Evolutionary conservation across 2,888 invertebrate genomes (phyloP).

Genomic region (Agrotis ipsilon): DNA sequence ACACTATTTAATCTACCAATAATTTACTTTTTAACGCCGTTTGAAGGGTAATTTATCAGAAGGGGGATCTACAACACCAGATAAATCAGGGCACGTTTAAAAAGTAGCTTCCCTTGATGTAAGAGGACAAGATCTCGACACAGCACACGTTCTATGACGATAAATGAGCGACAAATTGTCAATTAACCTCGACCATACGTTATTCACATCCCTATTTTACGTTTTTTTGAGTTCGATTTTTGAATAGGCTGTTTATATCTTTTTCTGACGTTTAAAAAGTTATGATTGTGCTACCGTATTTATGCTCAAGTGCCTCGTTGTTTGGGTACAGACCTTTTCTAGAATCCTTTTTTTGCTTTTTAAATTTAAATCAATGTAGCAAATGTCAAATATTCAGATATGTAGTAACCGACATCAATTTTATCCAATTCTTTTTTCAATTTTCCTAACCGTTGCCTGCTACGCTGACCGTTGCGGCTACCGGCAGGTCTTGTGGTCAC

Average conservation of each 20-base stretch:
- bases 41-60: slow-evolving; percentile 72
- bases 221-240: slow-evolving; percentile 37
- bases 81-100: slow-evolving; percentile 80
- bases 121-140: slow-evolving; percentile 80
- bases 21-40: slow-evolving; percentile 63
- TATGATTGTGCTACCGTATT: slow-evolving; percentile 9
- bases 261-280: slow-evolving; percentile 27
- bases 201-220: slow-evolving; percentile 64
- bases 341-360: too few relatives aligned
- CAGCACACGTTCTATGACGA: slow-evolving; percentile 67
- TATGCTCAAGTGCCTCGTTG: not conserved
- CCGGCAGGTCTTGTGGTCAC: slow-evolving; percentile 50
- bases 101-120: slow-evolving; percentile 79
- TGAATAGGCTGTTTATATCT: slow-evolving; percentile 45
- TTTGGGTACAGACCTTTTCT: not conserved
- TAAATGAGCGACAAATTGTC: slow-evolving; percentile 81
- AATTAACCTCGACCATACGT: slow-evolving; percentile 80
- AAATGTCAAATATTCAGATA: too few relatives aligned
- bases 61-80: slow-evolving; percentile 74
- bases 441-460: slow-evolving; percentile 24
- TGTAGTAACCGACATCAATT: too few relatives aligned
- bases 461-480: slow-evolving; percentile 37
- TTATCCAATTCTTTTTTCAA: not conserved
- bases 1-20: slow-evolving; percentile 60
- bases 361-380: too few relatives aligned